Evolutionary conservation across 1,140 invertebrate species (phyloP).

Genomic region (Orius laevigatus): DNA sequence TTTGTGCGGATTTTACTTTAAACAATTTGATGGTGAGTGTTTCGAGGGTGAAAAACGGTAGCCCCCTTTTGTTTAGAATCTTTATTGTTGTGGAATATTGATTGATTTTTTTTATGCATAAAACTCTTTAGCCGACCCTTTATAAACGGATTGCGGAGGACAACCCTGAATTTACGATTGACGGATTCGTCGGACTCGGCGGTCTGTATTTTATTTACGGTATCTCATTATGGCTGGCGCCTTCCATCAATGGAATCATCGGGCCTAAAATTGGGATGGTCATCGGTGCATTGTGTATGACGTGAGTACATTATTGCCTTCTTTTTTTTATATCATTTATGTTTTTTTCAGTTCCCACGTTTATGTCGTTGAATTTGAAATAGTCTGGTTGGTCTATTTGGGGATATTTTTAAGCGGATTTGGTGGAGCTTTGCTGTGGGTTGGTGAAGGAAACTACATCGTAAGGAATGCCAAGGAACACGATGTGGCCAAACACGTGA

Average conservation of each 20-base stretch:
- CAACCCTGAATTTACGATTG: conserved; percentile 57
- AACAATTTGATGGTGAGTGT: neutral
- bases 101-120: conserved; percentile 35
- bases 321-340: too few relatives aligned
- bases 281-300: conserved; percentile 55
- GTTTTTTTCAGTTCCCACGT: conserved; percentile 49
- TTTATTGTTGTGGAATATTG: neutral
- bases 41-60: neutral
- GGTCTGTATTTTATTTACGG: conserved; percentile 82
- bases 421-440: conserved; percentile 80
- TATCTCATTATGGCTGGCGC: conserved; percentile 79
- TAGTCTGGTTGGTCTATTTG: conserved; percentile 63
- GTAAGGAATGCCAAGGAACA: conserved; percentile 71
- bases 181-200: conserved; percentile 75
- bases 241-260: conserved; percentile 67
- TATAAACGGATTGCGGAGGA: conserved; percentile 46
- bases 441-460: conserved; percentile 84
- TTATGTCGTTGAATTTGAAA: conserved; percentile 64
- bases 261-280: conserved; percentile 75
- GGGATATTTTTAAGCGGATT: conserved; percentile 77
- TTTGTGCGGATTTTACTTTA: neutral
- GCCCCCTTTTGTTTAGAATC: neutral
- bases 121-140: conserved; percentile 61
- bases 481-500: conserved; percentile 83
- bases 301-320: conserved; percentile 31